Conservation (phyloP, 2,797 vertebrate species). For the Sardinella longiceps region DNA sequence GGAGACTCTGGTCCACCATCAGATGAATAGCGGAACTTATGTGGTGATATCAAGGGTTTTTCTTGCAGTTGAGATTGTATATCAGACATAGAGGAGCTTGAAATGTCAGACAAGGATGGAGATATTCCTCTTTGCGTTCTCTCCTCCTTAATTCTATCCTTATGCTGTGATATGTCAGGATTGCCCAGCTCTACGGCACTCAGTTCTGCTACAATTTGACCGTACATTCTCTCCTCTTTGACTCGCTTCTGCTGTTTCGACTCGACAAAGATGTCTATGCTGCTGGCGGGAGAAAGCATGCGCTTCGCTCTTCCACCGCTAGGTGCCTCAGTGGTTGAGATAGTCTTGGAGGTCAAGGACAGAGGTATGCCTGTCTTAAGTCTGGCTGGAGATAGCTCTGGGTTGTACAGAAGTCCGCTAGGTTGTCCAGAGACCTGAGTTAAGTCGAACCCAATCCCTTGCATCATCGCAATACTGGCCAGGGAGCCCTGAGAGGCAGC, state of each 20-base stretch:
- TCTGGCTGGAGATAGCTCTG: conserved; percentile 86
- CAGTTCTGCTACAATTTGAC: conserved; percentile 94
- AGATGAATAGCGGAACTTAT: conserved; percentile 75
- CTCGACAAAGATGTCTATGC: conserved; percentile 94
- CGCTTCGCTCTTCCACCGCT: conserved; percentile 91
- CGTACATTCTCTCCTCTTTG: conserved; percentile 98
- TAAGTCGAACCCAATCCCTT: conserved; percentile 78
- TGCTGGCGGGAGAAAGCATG: conserved; percentile 97
- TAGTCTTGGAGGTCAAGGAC: conserved; percentile 89
- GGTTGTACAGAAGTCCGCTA: conserved; percentile 74
- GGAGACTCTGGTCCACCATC: conserved; percentile 79
- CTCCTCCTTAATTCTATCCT: conserved; percentile 78
- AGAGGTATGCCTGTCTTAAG: conserved; percentile 92
- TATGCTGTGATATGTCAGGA: conserved; percentile 85
- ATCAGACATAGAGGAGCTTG: conserved; percentile 46
- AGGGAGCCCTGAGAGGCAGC: conserved; percentile 76
- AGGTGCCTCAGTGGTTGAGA: conserved; percentile 86
- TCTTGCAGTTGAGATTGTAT: conserved; percentile 65
- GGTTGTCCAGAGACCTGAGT: conserved; percentile 76
- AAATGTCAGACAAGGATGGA: conserved; percentile 62
- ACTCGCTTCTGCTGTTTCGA: conserved; percentile 97
- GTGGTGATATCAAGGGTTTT: conserved; percentile 72
- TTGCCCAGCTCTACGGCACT: conserved; percentile 95
- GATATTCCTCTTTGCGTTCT: conserved; percentile 71
- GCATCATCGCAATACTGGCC: conserved; percentile 75